Evolutionary conservation across 2,113 vertebrate species (phyloP).

Genomic region (Redunca redunca): DNA sequence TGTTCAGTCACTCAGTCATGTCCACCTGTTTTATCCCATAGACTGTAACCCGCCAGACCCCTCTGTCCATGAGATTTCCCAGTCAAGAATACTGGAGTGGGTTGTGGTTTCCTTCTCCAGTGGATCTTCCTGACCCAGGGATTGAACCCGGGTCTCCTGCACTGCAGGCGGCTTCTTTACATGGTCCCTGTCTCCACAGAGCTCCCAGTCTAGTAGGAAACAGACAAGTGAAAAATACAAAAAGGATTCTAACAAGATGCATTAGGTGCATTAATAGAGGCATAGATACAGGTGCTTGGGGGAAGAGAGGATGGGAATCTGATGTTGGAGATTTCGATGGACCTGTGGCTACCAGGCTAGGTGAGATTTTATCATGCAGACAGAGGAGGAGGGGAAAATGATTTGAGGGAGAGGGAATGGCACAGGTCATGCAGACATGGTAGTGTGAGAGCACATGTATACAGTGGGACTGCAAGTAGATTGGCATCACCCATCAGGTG

Average conservation of each 20-base stretch:
- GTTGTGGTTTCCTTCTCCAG: neutral
- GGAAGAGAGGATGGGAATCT: neutral
- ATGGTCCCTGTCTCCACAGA: neutral
- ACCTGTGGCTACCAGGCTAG: neutral
- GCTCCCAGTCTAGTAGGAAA: neutral
- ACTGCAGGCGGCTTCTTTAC: neutral
- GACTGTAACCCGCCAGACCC: neutral
- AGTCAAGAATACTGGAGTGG: neutral
- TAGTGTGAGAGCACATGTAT: neutral
- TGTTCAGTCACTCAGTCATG: neutral
- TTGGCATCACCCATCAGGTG: neutral
- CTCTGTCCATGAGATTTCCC: neutral
- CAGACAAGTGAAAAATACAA: neutral
- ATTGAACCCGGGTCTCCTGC: neutral
- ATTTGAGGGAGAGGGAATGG: neutral
- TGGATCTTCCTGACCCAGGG: neutral
- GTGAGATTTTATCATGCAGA: neutral
- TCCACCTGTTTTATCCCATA: neutral
- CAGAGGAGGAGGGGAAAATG: neutral
- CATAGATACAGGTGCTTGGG: neutral
- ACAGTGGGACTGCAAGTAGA: neutral
- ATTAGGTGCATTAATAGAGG: neutral
- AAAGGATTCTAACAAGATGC: neutral
- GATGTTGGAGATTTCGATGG: neutral
- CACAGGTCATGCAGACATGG: neutral